Conservation (phyloP, 1,140 invertebrate species). For the Pissodes strobi region DNA sequence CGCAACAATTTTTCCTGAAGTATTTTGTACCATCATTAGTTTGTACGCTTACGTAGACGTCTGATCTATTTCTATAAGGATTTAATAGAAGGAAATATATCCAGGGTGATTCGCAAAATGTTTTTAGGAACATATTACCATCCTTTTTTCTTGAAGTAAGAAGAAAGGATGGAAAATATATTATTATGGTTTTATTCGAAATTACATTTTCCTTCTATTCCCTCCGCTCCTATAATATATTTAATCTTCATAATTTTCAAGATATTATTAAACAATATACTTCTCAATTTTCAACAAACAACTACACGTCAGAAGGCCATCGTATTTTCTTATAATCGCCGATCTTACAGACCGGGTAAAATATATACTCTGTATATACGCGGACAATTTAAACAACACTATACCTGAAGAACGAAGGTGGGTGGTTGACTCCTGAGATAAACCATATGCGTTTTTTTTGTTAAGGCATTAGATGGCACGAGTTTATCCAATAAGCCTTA, state of each 20-base stretch:
- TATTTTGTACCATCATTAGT: conserved; percentile 50
- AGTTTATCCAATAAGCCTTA: too few species aligned
- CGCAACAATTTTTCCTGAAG: conserved; percentile 48
- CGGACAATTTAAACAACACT: conserved; percentile 29
- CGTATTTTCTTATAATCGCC: conserved; percentile 21
- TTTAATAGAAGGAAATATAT: not conserved
- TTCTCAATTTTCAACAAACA: conserved; percentile 41
- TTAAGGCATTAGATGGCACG: conserved; percentile 54
- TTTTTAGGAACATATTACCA: too few species aligned
- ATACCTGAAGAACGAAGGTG: conserved; percentile 37
- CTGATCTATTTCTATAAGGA: conserved; percentile 22
- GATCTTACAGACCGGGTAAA: conserved; percentile 10
- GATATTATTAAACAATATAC: conserved; percentile 36
- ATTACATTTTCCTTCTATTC: not conserved
- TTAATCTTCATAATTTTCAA: conserved; percentile 30
- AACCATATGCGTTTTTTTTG: conserved; percentile 46
- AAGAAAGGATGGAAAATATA: too few species aligned
- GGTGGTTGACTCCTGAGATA: conserved; percentile 47
- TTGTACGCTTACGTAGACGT: conserved; percentile 45
- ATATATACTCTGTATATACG: conserved; percentile 26
- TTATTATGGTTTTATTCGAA: too few species aligned
- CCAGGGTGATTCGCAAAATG: too few species aligned
- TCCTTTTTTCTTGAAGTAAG: too few species aligned
- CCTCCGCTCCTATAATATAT: conserved; percentile 24
- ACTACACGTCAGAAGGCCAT: conserved; percentile 31